phyloP scores from a whole-genome alignment of 2,888 invertebrate species.

The Parnassius apollo region DNA sequence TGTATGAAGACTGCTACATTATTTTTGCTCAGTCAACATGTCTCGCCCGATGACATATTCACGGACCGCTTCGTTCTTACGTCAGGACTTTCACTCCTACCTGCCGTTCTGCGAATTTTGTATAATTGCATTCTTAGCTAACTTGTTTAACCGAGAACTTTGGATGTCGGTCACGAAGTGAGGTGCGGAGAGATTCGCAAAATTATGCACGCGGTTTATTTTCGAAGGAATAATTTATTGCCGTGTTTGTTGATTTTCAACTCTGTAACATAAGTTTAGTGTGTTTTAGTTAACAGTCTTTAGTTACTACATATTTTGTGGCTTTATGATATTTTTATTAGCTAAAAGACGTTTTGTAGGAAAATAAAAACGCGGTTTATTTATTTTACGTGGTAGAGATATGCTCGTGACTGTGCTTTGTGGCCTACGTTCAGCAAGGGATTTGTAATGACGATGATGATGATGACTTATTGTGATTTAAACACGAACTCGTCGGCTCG shows the following conservation, averaged over 20 bases:
- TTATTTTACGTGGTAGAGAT: no score
- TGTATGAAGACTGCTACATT: no score
- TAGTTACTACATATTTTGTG: neutral
- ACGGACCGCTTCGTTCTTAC: conserved; percentile 37
- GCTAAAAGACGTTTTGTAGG: no score
- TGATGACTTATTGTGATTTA: no score
- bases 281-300: neutral
- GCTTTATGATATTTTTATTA: no score
- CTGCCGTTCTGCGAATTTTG: conserved; percentile 47
- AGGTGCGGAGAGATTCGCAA: conserved; percentile 20
- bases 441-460: no score
- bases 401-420: no score
- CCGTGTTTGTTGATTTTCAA: neutral
- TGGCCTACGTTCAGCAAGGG: no score
- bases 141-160: conserved; percentile 36
- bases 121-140: conserved; percentile 39
- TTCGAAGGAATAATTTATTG: neutral
- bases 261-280: neutral
- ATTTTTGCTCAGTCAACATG: no score
- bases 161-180: conserved; percentile 36
- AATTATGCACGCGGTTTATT: conserved; percentile 7
- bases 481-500: no score
- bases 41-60: conserved; percentile 29
- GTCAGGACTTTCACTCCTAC: conserved; percentile 58
- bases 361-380: no score